Evolutionary conservation across 2,888 invertebrate species (phyloP).

Genomic region (Ethmia dodecea): DNA sequence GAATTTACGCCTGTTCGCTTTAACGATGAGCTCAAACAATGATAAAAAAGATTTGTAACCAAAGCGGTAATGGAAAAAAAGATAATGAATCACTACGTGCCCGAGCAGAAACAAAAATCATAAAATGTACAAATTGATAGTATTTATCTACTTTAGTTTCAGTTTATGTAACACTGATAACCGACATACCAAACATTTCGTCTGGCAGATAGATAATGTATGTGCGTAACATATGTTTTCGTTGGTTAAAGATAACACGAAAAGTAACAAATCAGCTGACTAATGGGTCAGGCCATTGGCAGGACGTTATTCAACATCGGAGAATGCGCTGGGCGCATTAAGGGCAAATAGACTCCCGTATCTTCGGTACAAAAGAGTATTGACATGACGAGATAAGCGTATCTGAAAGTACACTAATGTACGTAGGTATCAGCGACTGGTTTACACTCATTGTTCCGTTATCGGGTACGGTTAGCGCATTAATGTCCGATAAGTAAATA

Average conservation of each 20-base stretch:
- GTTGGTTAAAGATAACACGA: slow-evolving; percentile 37
- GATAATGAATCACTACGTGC: not conserved
- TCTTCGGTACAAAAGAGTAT: slow-evolving; percentile 73
- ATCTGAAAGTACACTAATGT: slow-evolving; percentile 64
- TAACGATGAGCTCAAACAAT: not conserved
- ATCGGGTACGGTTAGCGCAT: slow-evolving; percentile 66
- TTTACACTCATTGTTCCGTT: slow-evolving; percentile 71
- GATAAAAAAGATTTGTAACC: not conserved
- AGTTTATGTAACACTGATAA: slow-evolving; percentile 25
- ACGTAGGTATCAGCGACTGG: slow-evolving; percentile 53
- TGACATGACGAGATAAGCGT: slow-evolving; percentile 69
- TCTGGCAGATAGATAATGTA: slow-evolving; percentile 21
- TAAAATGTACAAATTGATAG: not conserved
- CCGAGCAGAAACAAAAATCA: too few relatives aligned
- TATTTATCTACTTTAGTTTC: not conserved
- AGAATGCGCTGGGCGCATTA: slow-evolving; percentile 67
- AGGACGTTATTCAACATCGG: slow-evolving; percentile 55
- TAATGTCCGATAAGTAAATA: slow-evolving; percentile 71
- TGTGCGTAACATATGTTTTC: slow-evolving; percentile 25
- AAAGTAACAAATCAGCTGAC: slow-evolving; percentile 32
- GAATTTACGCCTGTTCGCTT: slow-evolving; percentile 3
- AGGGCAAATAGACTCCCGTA: slow-evolving; percentile 70
- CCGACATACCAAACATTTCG: slow-evolving; percentile 28
- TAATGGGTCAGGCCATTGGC: slow-evolving; percentile 63
- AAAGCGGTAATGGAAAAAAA: not conserved